Conservation (phyloP, 2,797 vertebrate genomes). For the Eospalax fontanierii region DNA sequence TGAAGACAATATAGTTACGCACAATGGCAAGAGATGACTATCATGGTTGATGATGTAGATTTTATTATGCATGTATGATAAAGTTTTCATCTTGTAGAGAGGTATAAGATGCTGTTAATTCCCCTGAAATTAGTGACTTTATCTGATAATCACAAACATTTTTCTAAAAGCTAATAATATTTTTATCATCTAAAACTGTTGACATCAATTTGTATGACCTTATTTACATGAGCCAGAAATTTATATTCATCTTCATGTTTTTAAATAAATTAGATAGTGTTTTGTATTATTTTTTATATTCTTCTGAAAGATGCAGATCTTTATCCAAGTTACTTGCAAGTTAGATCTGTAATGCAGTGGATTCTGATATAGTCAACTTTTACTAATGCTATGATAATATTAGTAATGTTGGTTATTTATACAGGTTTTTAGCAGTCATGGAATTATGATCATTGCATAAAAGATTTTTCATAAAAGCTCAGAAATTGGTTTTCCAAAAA, state of each 20-base stretch:
- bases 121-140: slow-evolving; percentile 55
- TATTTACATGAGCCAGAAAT: slow-evolving; percentile 53
- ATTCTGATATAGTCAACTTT: slow-evolving; percentile 46
- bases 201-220: slow-evolving; percentile 28
- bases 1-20: slow-evolving; percentile 15
- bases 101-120: slow-evolving; percentile 56
- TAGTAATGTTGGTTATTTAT: slow-evolving; percentile 19
- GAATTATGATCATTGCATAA: slow-evolving; percentile 30
- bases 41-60: not conserved
- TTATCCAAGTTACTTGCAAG: slow-evolving; percentile 52
- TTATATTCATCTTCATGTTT: slow-evolving; percentile 65
- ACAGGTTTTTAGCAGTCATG: not conserved
- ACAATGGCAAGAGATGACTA: slow-evolving; percentile 33
- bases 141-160: slow-evolving; percentile 70
- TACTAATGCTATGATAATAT: slow-evolving; percentile 66
- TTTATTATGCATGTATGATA: slow-evolving; percentile 61
- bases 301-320: slow-evolving; percentile 59
- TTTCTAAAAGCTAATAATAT: slow-evolving; percentile 57
- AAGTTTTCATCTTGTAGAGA: slow-evolving; percentile 59
- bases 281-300: slow-evolving; percentile 56
- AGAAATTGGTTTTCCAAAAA: slow-evolving; percentile 79
- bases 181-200: not conserved
- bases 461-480: slow-evolving; percentile 76
- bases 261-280: slow-evolving; percentile 65
- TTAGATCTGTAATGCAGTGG: slow-evolving; percentile 55